phyloP scores from a whole-genome alignment of 1,140 invertebrate genomes.

The Ips typographus region DNA sequence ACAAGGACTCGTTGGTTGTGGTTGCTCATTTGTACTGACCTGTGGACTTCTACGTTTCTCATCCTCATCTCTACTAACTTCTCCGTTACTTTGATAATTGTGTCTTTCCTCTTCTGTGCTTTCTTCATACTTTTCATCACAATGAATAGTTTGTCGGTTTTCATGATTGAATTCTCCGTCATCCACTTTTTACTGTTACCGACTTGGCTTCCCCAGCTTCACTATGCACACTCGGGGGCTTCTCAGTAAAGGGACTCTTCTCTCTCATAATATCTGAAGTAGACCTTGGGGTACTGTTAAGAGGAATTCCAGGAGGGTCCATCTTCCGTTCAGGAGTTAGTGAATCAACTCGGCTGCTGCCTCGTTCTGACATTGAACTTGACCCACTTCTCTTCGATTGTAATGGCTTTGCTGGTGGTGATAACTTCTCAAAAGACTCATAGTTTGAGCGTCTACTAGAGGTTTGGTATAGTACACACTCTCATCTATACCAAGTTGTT shows the following conservation, averaged over 20 bases:
- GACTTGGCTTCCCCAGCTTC: slow-evolving; percentile 50
- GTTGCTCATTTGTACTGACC: slow-evolving; percentile 49
- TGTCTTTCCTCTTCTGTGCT: slow-evolving; percentile 58
- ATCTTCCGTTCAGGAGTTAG: slow-evolving; percentile 75
- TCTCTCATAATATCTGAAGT: slow-evolving; percentile 69
- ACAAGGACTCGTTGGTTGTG: slow-evolving; percentile 55
- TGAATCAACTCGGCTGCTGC: slow-evolving; percentile 71
- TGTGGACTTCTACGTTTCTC: slow-evolving; percentile 52
- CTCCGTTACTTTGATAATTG: slow-evolving; percentile 55
- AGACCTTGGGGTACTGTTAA: slow-evolving; percentile 69
- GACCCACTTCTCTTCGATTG: slow-evolving; percentile 76
- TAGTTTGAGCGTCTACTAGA: slow-evolving; percentile 80
- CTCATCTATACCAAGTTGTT: slow-evolving; percentile 91
- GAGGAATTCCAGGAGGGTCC: slow-evolving; percentile 59
- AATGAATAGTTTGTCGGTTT: neutral
- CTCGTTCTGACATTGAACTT: slow-evolving; percentile 78
- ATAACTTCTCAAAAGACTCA: slow-evolving; percentile 77
- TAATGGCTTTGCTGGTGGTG: slow-evolving; percentile 64
- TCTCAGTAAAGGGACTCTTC: slow-evolving; percentile 54
- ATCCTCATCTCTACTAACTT: slow-evolving; percentile 46
- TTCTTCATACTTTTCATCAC: slow-evolving; percentile 54
- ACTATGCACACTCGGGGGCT: slow-evolving; percentile 27
- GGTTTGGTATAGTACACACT: slow-evolving; percentile 91
- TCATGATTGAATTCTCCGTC: slow-evolving; percentile 38
- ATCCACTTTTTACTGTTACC: slow-evolving; percentile 46